Base-by-base conservation (phyloP, 2,888 invertebrate species). In the Gari tellinella region DNA sequence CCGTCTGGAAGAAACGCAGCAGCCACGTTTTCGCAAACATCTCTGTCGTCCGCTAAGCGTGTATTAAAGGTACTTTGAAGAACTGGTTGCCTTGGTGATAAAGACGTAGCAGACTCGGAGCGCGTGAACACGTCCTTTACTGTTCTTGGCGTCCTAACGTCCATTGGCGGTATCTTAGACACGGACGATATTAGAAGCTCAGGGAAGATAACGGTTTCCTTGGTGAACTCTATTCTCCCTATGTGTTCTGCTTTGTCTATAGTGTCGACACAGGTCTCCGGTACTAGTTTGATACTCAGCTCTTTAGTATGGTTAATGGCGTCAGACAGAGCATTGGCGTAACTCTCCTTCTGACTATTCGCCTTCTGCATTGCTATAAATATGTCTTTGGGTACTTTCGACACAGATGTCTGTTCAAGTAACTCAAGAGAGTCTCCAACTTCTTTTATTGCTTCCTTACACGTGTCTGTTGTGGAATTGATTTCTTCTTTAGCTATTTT, bases 291-390 rank as follows among this genome's bases (percentile, higher is more conserved):
- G 10, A 78, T 53, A 23, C 25, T 31, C 31, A 63, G 43, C 14
- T 67, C 70, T 72, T 73, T 73, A 2, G 70, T 72, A 19, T 58
- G 52, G 19, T 57, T 73, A 7, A 78, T 55, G 2, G 65, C 70
- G 17, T 67, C 64, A 10, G 74, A 78, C 2, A 78, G 26, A 0
- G 78, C 70, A 15, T 67, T 23, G 8, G 74, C 78, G 31, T 74
- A 70, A 41, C 38, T 61, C 38, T 70, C 63, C 55, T 73, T 70
- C 41, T 78, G 78, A 14, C 51, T 51, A 26, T 70, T 43, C 1
- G 66, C 72, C 45, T 78, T 78, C 19, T 69, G 63, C 5, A 73
- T 78, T 12, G 73, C 67, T 4, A 78, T 67, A 41, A 78, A 78
- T 1, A 64, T 40, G 14, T 74, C 67, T 15, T 64, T 57, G 15